phyloP scores from a whole-genome alignment of 2,888 invertebrate species.

The Ophion slaviceki region DNA sequence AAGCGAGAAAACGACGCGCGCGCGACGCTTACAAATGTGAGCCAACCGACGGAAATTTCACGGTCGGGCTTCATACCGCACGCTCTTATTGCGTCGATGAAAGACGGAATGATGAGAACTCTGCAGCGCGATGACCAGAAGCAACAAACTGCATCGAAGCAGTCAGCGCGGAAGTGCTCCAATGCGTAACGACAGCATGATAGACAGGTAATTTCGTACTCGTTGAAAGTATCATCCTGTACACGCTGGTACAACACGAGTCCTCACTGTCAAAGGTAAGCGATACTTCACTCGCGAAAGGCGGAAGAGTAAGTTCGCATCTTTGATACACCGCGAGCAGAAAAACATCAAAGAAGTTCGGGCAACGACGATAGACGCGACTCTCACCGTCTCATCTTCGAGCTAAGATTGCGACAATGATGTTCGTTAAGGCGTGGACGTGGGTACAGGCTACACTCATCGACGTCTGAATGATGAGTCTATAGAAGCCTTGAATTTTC shows the following conservation, averaged over 20 bases:
- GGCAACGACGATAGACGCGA: slow-evolving; percentile 27
- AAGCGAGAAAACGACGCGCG: slow-evolving; percentile 4
- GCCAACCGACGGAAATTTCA: background rate
- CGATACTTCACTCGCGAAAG: background rate
- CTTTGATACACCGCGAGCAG: slow-evolving; percentile 21
- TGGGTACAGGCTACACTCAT: slow-evolving; percentile 11
- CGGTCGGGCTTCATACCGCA: background rate
- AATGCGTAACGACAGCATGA: background rate
- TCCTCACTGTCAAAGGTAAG: background rate
- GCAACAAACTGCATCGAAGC: background rate
- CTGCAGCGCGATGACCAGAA: background rate
- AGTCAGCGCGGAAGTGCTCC: background rate
- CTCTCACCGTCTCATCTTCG: background rate
- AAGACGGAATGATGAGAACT: background rate
- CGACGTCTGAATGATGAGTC: slow-evolving; percentile 8
- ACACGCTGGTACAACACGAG: background rate
- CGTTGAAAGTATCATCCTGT: background rate
- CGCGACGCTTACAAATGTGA: background rate
- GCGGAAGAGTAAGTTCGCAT: background rate
- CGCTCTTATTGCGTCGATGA: background rate
- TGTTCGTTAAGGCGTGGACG: slow-evolving; percentile 52
- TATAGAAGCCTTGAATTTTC: slow-evolving; percentile 12
- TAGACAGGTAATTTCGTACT: background rate
- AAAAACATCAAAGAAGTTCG: slow-evolving; percentile 57
- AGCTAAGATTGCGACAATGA: slow-evolving; percentile 40